A percentile compares a stretch with the other conserved stretches of the same genome.
Conservation (phyloP, 2,888 invertebrate genomes). For the Hoplodrina ambigua region DNA sequence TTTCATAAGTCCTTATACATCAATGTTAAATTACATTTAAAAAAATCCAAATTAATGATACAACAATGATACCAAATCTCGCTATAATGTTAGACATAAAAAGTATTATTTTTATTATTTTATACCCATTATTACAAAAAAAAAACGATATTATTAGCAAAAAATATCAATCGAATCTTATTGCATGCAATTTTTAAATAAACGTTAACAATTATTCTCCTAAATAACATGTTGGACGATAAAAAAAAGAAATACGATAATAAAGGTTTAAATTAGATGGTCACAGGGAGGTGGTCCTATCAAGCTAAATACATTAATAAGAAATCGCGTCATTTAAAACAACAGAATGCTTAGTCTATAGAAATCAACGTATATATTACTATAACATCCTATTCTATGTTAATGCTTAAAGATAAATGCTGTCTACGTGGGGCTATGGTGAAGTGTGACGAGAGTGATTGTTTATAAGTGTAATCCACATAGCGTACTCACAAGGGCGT, state of each 20-base stretch:
- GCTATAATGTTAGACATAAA: slow-evolving; percentile 81
- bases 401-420: slow-evolving; percentile 90
- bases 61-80: slow-evolving; percentile 82
- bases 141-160: slow-evolving; percentile 80
- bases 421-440: slow-evolving; percentile 81
- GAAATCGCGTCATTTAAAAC: slow-evolving; percentile 78
- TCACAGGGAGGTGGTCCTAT: slow-evolving; percentile 63
- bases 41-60: slow-evolving; percentile 78
- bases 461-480: slow-evolving; percentile 40
- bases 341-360: slow-evolving; percentile 87
- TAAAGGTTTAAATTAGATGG: slow-evolving; percentile 57
- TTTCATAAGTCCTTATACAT: slow-evolving; percentile 73
- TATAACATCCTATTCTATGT: slow-evolving; percentile 87
- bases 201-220: slow-evolving; percentile 82
- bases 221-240: slow-evolving; percentile 85
- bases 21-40: slow-evolving; percentile 79
- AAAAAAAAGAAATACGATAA: slow-evolving; percentile 66
- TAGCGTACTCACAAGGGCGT: slow-evolving; percentile 5
- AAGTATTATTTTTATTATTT: slow-evolving; percentile 73
- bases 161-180: slow-evolving; percentile 88
- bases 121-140: slow-evolving; percentile 68
- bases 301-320: slow-evolving; percentile 68
- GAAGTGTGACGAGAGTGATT: slow-evolving; percentile 29
- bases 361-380: slow-evolving; percentile 90
- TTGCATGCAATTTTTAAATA: slow-evolving; percentile 86